Percentiles rank a stretch among this genome's conserved stretches.
These are phyloP conservation scores for Stigmatopora argus DNA, from an alignment of 2,113 vertebrate species.

Conservation along the genomic window DNA sequence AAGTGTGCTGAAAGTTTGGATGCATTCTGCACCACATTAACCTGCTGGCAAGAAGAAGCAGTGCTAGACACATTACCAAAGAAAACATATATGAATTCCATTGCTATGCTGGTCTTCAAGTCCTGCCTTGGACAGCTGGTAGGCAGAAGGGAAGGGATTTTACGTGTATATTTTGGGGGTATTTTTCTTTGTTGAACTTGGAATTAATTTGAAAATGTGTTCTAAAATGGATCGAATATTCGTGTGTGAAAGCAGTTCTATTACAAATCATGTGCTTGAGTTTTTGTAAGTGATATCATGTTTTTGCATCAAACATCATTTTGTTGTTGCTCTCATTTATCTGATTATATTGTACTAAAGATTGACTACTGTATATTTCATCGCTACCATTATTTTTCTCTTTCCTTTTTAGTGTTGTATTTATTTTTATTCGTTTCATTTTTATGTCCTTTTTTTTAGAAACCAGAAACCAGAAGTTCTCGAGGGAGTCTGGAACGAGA, in stretches of 20 bases:
- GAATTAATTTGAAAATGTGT: neutral
- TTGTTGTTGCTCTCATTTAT: constrained; percentile 2
- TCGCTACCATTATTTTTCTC: neutral
- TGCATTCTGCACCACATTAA: constrained; percentile 42
- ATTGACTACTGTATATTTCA: neutral
- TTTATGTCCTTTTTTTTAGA: constrained; percentile 68
- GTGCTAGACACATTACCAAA: constrained; percentile 7
- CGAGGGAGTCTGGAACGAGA: constrained; percentile 88
- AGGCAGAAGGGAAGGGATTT: constrained; percentile 18
- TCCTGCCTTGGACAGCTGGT: constrained; percentile 74
- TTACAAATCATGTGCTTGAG: neutral
- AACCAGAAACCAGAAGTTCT: constrained; percentile 89
- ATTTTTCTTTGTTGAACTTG: neutral
- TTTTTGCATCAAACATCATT: neutral
- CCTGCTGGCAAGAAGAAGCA: constrained; percentile 16
- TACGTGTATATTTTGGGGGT: neutral
- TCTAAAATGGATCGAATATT: neutral
- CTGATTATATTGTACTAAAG: neutral
- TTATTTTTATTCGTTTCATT: neutral
- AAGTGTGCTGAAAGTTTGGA: constrained; percentile 44
- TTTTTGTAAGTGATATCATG: neutral
- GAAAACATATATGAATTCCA: constrained; percentile 47
- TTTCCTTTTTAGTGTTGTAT: neutral
- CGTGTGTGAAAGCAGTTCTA: constrained; percentile 11
- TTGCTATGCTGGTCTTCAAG: constrained; percentile 74